Base-by-base conservation (phyloP, 2,797 vertebrate genomes). In the Crypturellus tataupa region DNA sequence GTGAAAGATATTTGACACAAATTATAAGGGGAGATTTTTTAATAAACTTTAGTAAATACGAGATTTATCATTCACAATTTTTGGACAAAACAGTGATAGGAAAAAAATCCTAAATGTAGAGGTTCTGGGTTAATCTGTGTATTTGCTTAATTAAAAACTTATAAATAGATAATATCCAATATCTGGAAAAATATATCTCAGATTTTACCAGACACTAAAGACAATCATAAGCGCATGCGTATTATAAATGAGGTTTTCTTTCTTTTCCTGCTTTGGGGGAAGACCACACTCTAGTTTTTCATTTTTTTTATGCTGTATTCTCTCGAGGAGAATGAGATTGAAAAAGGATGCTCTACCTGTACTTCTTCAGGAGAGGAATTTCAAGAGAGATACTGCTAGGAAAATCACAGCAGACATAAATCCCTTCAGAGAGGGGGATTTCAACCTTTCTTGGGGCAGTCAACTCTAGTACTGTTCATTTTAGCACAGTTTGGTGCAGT, bases 11-110 rank as follows among this genome's bases (percentile, higher is more conserved):
- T 76, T 91, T 96, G 46, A 46, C 77, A 67, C 13, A 55, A 60
- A 63, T 12, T 47, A 10, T 40, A 39, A 1, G 1, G 20, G 11
- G 11, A 51, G 35, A 87, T 29, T 88, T 93, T 24, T 40, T 88
- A 90, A 91, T 86, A 77, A 19, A 17, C 55, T 81, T 88, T 79
- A 83, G 62, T 90, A 93, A 94, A 89, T 31, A 85, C 83, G 35
- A 46, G 72, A 72, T 86, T 44, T 91, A 24, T 90, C 67, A 88
- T 86, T 94, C 70, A 86, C 39, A 53, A 5, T 76, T 80, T 80
- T 86, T 59, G 42, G 87, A 44, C n/a, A 88, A 94, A 94, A 84
- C 1, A 88, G 39, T 79, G 68, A 51, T 24, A 40, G 23, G 18
- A 80, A 89, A 72, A 35, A 65, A 13, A 65, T 63, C 6, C 1